Percentiles rank a stretch among this genome's conserved stretches.
These are phyloP conservation scores for Hypolimnas misippus DNA, from an alignment of 2,888 invertebrate species.

Conservation along the genomic window DNA sequence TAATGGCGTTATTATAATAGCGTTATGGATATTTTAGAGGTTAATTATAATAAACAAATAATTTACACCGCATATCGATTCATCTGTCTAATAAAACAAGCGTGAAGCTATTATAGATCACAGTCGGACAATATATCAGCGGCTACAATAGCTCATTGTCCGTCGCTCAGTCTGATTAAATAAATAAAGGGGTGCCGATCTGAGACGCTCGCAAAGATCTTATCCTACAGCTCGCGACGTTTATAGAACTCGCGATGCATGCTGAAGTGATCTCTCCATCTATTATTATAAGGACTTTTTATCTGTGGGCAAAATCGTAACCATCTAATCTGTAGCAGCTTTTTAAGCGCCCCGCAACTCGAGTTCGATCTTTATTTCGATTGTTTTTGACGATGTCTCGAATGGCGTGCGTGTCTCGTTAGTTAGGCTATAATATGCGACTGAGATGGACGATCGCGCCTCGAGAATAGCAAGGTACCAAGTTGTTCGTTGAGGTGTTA, in stretches of 20 bases:
- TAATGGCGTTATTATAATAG: neutral
- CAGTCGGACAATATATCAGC: constrained; percentile 73
- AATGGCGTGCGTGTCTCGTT: constrained; percentile 52
- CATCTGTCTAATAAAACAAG: constrained; percentile 56
- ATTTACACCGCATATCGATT: constrained; percentile 37
- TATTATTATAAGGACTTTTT: constrained; percentile 59
- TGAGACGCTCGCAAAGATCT: constrained; percentile 72
- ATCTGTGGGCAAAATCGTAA: constrained; percentile 53
- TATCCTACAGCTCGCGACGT: constrained; percentile 70
- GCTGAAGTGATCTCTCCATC: constrained; percentile 61
- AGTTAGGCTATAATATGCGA: constrained; percentile 46
- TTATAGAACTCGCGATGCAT: constrained; percentile 56
- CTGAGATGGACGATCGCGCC: constrained; percentile 53
- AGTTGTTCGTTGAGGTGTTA: constrained; percentile 45
- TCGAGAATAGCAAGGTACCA: constrained; percentile 45
- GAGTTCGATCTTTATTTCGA: constrained; percentile 52
- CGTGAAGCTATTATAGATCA: constrained; percentile 64
- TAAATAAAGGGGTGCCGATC: constrained; percentile 80
- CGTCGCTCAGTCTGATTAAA: constrained; percentile 80
- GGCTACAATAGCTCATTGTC: constrained; percentile 82
- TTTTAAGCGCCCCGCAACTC: constrained; percentile 44
- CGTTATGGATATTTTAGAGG: constrained; percentile 43
- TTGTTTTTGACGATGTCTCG: constrained; percentile 52
- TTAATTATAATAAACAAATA: constrained; percentile 31
- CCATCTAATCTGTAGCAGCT: constrained; percentile 55